Evolutionary conservation across 2,797 vertebrate species (phyloP), one percentile per base, ranked within the genome.

Genomic region (Sandelia bainsii): DNA sequence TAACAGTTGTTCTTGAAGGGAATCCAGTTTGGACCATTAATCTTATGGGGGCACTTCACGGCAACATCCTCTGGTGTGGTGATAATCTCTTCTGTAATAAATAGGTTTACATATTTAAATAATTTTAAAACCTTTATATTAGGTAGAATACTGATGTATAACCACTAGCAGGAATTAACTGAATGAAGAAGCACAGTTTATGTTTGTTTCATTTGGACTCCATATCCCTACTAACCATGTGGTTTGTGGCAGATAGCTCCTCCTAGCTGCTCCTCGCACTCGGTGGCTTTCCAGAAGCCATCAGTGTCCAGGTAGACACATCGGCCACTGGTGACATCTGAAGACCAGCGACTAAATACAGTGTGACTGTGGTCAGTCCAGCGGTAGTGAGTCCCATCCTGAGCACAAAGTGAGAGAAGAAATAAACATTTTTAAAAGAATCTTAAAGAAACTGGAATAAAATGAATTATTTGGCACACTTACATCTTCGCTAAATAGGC

Each of bases 1-100:
- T 99, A 99, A 87, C 98, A 99, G 81, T 95, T 96, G 69, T 96
- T 96, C 83, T 89, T 93, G 92, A 96, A 99, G n/a, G 96, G 95
- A 90, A 98, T 93, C 98, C 98, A 99, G 57, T 95, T 96, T 27
- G 95, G 95, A 46, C 96, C 96, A 22, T 96, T 95, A 50, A 94
- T 90, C 82, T 94, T 95, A 83, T 98, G 97, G 13, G 97, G 98
- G 85, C 98, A 99, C 62, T 92, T 96, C 44, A 89, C 77, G 22
- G 80, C 85, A 7, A 81, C 52, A 17, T 88, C 68, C 46, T 91
- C 87, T 54, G 93, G 87, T 45, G 89, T 89, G 79, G 84, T 84
- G 80, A 93, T 89, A 56, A 20, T 87, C 19, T 95, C 85, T 27
- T 91, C 97, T 97, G 88, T 16, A 75, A 89, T 13, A 57, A 66